Conservation (phyloP, 2,888 invertebrate species). For the Drosophila neoperkinsi region DNA sequence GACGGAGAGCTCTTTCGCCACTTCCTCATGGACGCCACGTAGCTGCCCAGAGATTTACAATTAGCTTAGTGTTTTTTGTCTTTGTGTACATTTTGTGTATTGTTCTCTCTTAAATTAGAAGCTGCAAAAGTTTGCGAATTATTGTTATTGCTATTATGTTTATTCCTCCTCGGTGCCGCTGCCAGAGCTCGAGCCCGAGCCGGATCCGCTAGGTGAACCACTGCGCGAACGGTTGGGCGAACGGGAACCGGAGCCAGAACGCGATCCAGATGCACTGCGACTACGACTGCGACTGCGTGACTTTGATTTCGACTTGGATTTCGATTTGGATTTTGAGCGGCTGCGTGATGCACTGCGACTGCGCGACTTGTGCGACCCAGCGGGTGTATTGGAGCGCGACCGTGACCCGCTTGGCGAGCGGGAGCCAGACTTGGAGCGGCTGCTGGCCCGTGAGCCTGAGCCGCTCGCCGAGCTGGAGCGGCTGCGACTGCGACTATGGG, state of each 20-base stretch:
- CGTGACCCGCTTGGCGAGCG: conserved; percentile 67
- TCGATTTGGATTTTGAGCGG: conserved; percentile 20
- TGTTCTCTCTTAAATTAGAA: conserved; percentile 32
- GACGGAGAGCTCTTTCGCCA: conserved; percentile 69
- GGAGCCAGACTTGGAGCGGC: conserved; percentile 77
- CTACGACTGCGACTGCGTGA: conserved; percentile 68
- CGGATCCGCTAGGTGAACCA: conserved; percentile 77
- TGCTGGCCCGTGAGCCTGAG: conserved; percentile 79
- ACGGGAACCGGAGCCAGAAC: conserved; percentile 83
- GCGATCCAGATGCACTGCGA: conserved; percentile 66
- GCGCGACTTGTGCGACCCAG: conserved; percentile 83
- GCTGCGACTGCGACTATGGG: conserved; percentile 59
- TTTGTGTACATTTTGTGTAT: conserved; percentile 34
- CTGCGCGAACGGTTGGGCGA: conserved; percentile 83
- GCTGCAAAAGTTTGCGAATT: conserved; percentile 15
- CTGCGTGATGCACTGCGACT: conserved; percentile 46
- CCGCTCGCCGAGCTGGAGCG: conserved; percentile 79
- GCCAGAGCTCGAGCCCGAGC: conserved; percentile 82
- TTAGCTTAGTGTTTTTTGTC: conserved; percentile 19
- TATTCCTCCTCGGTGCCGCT: conserved; percentile 82
- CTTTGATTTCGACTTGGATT: conserved; percentile 54
- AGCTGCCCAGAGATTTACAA: conserved; percentile 11
- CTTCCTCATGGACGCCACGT: conserved; percentile 73
- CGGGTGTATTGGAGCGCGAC: conserved; percentile 62
- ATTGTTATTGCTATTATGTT: conserved; percentile 33